Conservation (phyloP, 2,888 invertebrate genomes). For the Arge pagana region DNA sequence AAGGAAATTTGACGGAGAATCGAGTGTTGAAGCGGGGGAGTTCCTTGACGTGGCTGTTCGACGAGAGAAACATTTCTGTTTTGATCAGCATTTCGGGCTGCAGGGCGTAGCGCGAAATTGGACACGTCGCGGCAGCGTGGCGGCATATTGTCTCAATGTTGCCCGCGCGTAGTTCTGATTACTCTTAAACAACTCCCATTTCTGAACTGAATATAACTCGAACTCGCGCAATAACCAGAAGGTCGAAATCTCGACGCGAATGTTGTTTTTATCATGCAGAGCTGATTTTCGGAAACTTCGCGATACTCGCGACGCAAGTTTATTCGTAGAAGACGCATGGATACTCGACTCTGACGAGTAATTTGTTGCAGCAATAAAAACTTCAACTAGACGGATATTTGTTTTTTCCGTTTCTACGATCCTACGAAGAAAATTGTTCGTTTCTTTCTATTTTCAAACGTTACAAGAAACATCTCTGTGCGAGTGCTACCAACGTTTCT, state of each 20-base stretch:
- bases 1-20: no score
- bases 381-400: no score
- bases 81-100: slow-evolving; percentile 9
- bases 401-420: no score
- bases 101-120: slow-evolving; percentile 7
- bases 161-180: slow-evolving; percentile 17
- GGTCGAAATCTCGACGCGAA: slow-evolving; percentile 15
- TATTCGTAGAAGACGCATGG: no score
- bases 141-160: slow-evolving; percentile 24
- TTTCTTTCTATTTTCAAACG: no score
- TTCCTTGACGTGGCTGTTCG: no score
- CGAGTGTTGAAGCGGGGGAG: no score
- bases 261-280: slow-evolving; percentile 4
- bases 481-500: no score
- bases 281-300: slow-evolving; percentile 3
- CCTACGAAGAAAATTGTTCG: no score
- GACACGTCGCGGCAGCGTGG: slow-evolving; percentile 14
- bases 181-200: slow-evolving; percentile 25
- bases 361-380: no score
- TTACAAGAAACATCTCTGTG: no score
- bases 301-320: background rate
- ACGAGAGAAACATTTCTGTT: slow-evolving; percentile 9
- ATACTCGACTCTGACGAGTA: no score
- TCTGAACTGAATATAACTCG: slow-evolving; percentile 14
- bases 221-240: slow-evolving; percentile 19